Percentiles rank a stretch among this genome's conserved stretches.
phyloP scores from a whole-genome alignment of 2,888 invertebrate genomes.

The Synergus japonicus region DNA sequence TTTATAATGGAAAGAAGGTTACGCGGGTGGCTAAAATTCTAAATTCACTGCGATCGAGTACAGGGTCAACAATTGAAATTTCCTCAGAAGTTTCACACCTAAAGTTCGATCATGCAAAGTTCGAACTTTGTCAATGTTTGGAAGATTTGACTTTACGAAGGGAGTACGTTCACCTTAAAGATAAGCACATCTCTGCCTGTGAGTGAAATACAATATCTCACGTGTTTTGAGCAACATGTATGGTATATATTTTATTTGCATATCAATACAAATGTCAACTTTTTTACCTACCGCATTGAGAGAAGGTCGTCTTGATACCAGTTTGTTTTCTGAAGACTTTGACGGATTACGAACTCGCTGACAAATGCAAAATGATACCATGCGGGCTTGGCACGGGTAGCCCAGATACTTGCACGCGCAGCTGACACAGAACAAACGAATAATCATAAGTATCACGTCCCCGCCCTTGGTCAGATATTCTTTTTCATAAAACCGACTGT shows the following conservation, averaged over 20 bases:
- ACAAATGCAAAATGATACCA: slow-evolving; percentile 26
- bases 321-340: slow-evolving; percentile 23
- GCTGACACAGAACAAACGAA: slow-evolving; percentile 27
- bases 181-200: neutral
- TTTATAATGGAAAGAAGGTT: slow-evolving; percentile 26
- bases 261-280: slow-evolving; percentile 15
- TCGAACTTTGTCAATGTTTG: too few species aligned
- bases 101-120: too few species aligned
- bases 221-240: neutral
- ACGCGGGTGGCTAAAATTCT: slow-evolving; percentile 32
- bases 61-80: slow-evolving; percentile 4
- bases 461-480: neutral
- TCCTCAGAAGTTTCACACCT: too few species aligned
- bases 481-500: neutral
- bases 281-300: neutral
- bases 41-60: slow-evolving; percentile 31
- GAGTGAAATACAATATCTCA: neutral
- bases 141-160: neutral
- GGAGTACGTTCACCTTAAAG: neutral
- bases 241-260: slow-evolving; percentile 19
- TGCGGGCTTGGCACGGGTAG: slow-evolving; percentile 12
- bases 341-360: slow-evolving; percentile 18
- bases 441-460: slow-evolving; percentile 5
- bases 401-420: slow-evolving; percentile 37
- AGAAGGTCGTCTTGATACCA: slow-evolving; percentile 6